Evolutionary conservation across 1,140 invertebrate species (phyloP).

Genomic region (Drosophila sp.): DNA sequence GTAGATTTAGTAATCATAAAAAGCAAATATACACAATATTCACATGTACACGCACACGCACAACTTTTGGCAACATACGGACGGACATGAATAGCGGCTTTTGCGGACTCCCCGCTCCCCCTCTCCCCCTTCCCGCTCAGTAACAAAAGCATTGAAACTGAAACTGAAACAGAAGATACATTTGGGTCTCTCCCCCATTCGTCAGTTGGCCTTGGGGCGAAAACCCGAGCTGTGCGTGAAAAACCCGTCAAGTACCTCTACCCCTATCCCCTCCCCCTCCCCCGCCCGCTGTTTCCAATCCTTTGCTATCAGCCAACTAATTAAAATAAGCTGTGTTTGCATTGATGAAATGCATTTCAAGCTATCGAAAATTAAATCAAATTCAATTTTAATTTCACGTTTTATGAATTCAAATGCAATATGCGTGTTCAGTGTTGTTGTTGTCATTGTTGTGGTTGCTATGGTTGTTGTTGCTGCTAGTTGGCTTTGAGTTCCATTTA

Average conservation of each 20-base stretch:
- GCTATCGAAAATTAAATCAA: constrained; percentile 55
- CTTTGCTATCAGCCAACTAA: constrained; percentile 47
- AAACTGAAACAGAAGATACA: not conserved
- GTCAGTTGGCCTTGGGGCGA: constrained; percentile 35
- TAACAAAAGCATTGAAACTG: constrained; percentile 19
- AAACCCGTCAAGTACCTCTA: constrained; percentile 1
- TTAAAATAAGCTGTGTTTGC: constrained; percentile 58
- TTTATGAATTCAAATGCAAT: constrained; percentile 46
- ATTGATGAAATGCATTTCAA: constrained; percentile 57
- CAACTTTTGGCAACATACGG: constrained; percentile 43
- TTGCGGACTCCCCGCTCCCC: not conserved
- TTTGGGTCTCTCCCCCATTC: constrained; percentile 11
- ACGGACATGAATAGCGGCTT: constrained; percentile 8
- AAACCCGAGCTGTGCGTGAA: constrained; percentile 19
- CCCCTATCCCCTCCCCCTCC: not conserved
- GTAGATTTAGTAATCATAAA: constrained; percentile 56
- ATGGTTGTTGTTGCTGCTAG: constrained; percentile 13
- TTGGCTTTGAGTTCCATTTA: constrained; percentile 28
- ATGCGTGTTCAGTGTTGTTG: constrained; percentile 11
- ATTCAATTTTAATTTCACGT: constrained; percentile 41
- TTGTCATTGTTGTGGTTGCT: constrained; percentile 14
- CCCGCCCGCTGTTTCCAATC: no score
- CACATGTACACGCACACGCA: constrained; percentile 10
- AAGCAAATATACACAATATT: constrained; percentile 19
- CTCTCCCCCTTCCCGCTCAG: not conserved